A percentile compares a stretch with the other conserved stretches of the same genome.
Conservation (phyloP, 2,113 vertebrate genomes). For the Xiphias gladius region DNA sequence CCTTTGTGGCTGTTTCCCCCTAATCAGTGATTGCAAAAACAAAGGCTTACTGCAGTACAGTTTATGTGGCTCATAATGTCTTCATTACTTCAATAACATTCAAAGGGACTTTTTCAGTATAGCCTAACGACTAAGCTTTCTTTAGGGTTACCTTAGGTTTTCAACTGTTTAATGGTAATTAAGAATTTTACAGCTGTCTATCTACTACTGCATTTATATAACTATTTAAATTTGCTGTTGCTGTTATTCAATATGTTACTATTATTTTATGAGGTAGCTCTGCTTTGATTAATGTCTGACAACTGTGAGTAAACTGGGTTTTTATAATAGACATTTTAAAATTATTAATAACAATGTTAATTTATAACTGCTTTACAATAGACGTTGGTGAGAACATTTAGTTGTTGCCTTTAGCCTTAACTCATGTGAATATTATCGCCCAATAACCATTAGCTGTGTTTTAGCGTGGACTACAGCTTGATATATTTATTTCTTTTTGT, state of each 20-base stretch:
- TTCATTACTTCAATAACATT: not conserved
- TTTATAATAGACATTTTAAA: no score
- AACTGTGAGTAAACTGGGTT: no score
- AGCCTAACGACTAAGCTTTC: not conserved
- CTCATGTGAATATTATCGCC: not conserved
- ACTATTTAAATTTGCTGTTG: not conserved
- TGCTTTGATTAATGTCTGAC: no score
- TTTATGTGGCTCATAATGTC: not conserved
- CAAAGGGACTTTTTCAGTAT: not conserved
- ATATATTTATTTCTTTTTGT: not conserved
- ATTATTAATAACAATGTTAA: no score
- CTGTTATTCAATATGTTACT: no score
- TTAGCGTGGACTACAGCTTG: not conserved
- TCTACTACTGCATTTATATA: no score
- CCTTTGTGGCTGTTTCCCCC: not conserved
- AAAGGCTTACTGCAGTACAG: not conserved
- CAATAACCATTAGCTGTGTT: not conserved
- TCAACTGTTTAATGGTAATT: no score
- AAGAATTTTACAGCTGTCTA: no score
- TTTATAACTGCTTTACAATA: not conserved
- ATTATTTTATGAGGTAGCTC: no score
- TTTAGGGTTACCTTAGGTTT: no score
- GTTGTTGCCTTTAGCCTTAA: not conserved
- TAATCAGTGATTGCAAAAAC: not conserved
- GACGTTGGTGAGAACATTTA: not conserved